phyloP scores from a whole-genome alignment of 2,113 vertebrate species.

The Stercorarius parasiticus region DNA sequence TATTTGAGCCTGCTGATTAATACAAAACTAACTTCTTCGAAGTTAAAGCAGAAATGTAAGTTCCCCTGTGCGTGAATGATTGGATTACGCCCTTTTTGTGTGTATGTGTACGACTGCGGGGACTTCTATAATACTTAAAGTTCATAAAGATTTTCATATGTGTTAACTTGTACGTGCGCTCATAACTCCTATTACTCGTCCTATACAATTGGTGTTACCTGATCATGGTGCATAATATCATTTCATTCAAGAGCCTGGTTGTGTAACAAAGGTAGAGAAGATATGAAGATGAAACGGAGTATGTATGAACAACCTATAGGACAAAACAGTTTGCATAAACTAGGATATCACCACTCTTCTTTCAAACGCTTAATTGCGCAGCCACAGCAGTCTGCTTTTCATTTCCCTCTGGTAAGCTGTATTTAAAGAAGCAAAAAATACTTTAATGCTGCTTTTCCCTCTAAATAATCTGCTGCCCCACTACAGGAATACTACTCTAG shows the following conservation, averaged over 20 bases:
- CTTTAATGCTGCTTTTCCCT: background rate
- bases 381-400: background rate
- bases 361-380: background rate
- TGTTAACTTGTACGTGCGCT: rapidly evolving
- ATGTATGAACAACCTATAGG: background rate
- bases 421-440: background rate
- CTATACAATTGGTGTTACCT: background rate
- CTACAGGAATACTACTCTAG: background rate
- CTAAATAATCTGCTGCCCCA: background rate
- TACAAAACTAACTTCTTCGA: background rate
- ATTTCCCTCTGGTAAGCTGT: background rate
- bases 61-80: background rate
- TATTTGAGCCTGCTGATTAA: background rate
- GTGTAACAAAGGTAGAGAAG: background rate
- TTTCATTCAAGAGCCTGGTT: background rate
- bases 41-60: background rate
- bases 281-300: background rate
- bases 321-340: background rate
- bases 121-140: background rate
- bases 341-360: background rate
- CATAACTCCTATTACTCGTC: background rate
- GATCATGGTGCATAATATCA: background rate
- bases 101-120: background rate
- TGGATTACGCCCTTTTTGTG: background rate
- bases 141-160: background rate